Conservation (phyloP, 2,113 vertebrate species). For the Gavia stellata region DNA sequence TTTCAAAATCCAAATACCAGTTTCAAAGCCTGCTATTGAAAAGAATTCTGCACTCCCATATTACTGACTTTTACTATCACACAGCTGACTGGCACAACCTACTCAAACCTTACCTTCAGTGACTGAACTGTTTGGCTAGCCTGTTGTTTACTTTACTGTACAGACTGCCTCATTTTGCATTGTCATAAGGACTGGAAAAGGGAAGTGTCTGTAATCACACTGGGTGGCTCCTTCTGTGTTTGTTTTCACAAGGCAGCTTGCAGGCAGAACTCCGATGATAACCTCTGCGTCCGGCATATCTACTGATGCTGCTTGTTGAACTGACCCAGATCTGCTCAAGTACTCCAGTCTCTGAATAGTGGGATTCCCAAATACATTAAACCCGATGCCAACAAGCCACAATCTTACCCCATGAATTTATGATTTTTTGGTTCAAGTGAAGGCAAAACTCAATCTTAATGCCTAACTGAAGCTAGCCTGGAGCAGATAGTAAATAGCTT, state of each 20-base stretch:
- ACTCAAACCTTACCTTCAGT: neutral
- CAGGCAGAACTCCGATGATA: neutral
- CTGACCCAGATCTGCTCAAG: neutral
- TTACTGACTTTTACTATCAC: neutral
- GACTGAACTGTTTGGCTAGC: neutral
- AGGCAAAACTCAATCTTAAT: neutral
- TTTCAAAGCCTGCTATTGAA: neutral
- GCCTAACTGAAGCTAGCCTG: neutral
- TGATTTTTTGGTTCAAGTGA: neutral
- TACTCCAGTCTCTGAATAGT: neutral
- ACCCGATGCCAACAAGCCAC: neutral
- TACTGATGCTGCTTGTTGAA: neutral
- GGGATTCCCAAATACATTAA: neutral
- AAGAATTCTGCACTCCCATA: neutral
- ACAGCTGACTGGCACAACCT: neutral
- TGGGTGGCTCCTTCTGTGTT: neutral
- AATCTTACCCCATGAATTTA: neutral
- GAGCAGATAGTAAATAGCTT: neutral
- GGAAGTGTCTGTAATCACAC: neutral
- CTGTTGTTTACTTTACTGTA: neutral
- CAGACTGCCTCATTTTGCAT: neutral
- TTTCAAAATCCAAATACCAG: neutral
- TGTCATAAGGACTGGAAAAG: neutral
- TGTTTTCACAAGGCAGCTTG: neutral
- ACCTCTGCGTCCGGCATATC: neutral